Base-by-base conservation (phyloP, 1,140 invertebrate genomes). In the Neodiprion pinetum region DNA sequence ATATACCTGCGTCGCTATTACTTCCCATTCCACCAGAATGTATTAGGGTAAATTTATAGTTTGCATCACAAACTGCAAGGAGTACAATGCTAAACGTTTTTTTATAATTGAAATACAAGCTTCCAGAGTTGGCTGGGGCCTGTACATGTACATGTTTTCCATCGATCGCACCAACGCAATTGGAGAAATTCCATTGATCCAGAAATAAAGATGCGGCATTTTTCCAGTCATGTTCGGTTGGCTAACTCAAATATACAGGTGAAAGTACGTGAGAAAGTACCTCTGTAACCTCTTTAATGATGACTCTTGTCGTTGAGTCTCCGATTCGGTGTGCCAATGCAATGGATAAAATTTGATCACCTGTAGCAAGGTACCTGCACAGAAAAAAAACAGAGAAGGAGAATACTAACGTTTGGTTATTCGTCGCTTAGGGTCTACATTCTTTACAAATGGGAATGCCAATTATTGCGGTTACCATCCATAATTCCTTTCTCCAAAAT, bases 51-150 rank as follows among this genome's bases (percentile, higher is more conserved):
- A 84, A 84, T n/a, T 76, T 75, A 74, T 79, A 84, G 70, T 84
- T 72, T 12, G 83, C 79, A 78, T 86, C 81, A 14, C 70, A 80
- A 17, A 83, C 67, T 14, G 80, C 84, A 47, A 86, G 75, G 11
- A 86, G 75, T 69, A 86, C 82, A 50, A 85, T 80, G 49, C 79
- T 81, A 69, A 80, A 83, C 47, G 71, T 75, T 9, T 75, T 71
- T 73, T 86, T 86, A 70, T 86, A 85, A 78, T 88, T 89, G 67
- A 78, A 86, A 79, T 80, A 88, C 48, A 77, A 71, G 50, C 79
- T 78, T 74, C 85, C 85, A 74, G 80, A 79, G 12, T 80, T 76
- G 28, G 67, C 0, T 21, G 84, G 86, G 47, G 72, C 69, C 48
- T 80, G 49, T 73, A 72, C 50, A 70, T 78, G 72, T 69, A 88